phyloP scores from a whole-genome alignment of 2,888 invertebrate species.

The Caenorhabditis plicata region DNA sequence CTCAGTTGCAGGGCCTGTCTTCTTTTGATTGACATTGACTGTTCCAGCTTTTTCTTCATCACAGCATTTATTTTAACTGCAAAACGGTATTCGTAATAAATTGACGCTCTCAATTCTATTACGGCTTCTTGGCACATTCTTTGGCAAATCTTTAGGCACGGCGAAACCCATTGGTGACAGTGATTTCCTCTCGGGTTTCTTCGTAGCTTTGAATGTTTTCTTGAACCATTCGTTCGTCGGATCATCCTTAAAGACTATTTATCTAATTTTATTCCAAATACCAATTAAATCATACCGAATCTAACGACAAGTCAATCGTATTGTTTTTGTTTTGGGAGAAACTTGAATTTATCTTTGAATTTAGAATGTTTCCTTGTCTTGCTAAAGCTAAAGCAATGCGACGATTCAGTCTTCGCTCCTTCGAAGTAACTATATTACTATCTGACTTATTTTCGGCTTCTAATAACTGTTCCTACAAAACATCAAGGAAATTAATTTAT shows the following conservation, averaged over 20 bases:
- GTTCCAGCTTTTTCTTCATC: conserved; percentile 22
- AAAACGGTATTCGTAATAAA: neutral
- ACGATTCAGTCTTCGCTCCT: conserved; percentile 3
- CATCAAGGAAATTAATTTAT: neutral
- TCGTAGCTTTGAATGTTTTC: conserved; percentile 11
- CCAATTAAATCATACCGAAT: conserved; percentile 7
- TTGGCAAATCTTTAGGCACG: conserved; percentile 6
- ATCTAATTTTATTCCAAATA: neutral
- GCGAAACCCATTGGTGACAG: conserved; percentile 1
- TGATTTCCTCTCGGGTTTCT: conserved; percentile 4
- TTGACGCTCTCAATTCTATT: conserved; percentile 1
- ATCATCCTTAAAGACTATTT: conserved; percentile 13
- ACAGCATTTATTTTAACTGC: conserved; percentile 6
- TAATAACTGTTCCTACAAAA: conserved; percentile 15
- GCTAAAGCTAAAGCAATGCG: conserved; percentile 1
- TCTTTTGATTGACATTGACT: conserved; percentile 15
- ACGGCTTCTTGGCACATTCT: conserved; percentile 24
- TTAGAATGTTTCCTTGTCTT: no score
- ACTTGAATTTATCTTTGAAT: no score
- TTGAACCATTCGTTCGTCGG: conserved; percentile 27
- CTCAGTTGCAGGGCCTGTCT: conserved; percentile 28
- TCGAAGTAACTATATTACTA: neutral
- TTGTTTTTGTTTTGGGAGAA: no score
- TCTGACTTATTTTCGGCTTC: conserved; percentile 7
- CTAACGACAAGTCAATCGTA: conserved; percentile 26